These are phyloP conservation scores for Excalfactoria chinensis DNA, from an alignment of 2,113 vertebrate genomes.

Conservation along the genomic window DNA sequence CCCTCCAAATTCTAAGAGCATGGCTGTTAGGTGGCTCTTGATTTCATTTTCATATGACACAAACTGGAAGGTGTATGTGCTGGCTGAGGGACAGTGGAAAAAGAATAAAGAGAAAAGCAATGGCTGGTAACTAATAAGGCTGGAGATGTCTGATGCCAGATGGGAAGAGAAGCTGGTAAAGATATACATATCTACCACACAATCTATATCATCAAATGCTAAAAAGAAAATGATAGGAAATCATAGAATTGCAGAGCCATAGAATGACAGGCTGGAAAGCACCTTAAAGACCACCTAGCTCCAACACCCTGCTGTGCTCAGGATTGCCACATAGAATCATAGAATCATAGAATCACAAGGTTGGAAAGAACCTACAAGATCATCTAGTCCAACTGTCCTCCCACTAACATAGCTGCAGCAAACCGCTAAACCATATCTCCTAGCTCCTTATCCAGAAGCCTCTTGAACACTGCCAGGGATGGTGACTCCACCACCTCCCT, in stretches of 20 bases:
- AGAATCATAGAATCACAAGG: no score
- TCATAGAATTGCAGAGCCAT: neutral
- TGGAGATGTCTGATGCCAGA: neutral
- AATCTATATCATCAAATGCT: neutral
- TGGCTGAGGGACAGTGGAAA: neutral
- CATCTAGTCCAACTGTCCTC: no score
- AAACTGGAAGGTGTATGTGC: neutral
- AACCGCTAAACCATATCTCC: no score
- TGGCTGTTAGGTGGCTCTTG: neutral
- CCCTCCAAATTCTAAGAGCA: neutral
- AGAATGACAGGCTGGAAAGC: neutral
- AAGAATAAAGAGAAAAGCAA: neutral
- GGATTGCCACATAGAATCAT: no score
- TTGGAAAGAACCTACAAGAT: no score
- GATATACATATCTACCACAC: neutral
- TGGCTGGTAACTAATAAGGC: neutral
- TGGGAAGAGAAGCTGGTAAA: neutral
- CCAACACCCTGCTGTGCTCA: neutral
- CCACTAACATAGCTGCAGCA: no score
- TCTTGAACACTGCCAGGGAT: no score
- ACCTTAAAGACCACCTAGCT: neutral
- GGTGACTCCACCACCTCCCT: no score
- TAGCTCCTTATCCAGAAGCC: no score
- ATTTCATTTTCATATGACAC: neutral
- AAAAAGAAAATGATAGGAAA: neutral